Conservation (phyloP, 2,113 vertebrate species). For the Mus pahari region DNA sequence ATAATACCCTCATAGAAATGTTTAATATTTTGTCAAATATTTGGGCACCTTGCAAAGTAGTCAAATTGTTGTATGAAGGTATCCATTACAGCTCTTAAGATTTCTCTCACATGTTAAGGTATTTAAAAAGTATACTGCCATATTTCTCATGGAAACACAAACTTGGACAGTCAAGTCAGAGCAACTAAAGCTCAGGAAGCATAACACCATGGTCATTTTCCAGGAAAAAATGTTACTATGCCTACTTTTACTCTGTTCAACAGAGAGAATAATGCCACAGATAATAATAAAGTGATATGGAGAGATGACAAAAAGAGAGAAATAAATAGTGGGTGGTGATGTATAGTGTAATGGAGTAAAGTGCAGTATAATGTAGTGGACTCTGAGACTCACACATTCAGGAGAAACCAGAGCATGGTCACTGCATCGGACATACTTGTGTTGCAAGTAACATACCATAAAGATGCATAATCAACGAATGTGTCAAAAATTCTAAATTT, state of each 20-base stretch:
- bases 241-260: not conserved
- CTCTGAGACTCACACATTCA: not conserved
- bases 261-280: not conserved
- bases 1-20: not conserved
- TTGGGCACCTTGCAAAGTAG: not conserved
- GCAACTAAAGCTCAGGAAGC: not conserved
- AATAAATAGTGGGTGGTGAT: not conserved
- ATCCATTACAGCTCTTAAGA: not conserved
- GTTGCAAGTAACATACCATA: not conserved
- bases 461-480: not conserved
- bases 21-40: not conserved
- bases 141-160: not conserved
- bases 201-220: not conserved
- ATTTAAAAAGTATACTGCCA: not conserved
- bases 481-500: not conserved
- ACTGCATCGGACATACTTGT: no score
- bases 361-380: accelerated
- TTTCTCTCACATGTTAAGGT: not conserved
- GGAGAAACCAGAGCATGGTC: not conserved
- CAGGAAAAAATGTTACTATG: not conserved
- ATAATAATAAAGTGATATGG: not conserved
- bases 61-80: not conserved
- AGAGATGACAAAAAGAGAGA: not conserved
- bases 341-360: not conserved
- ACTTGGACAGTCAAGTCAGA: not conserved